A percentile compares a stretch with the other conserved stretches of the same genome.
phyloP scores from a whole-genome alignment of 2,888 invertebrate species.

The Xestia ashworthii region DNA sequence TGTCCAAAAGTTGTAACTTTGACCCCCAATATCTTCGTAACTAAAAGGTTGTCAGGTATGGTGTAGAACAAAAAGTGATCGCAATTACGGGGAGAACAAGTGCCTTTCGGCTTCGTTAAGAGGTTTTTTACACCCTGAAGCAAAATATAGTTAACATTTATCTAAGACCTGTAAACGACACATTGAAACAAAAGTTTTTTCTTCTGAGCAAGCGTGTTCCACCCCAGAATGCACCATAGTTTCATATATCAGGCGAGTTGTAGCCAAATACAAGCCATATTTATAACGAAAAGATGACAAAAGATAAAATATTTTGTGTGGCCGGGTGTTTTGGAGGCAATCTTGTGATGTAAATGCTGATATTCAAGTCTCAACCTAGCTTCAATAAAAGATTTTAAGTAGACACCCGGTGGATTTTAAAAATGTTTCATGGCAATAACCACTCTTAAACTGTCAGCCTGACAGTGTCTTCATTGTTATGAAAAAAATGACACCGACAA shows the following conservation, averaged over 20 bases:
- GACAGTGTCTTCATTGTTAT: background rate
- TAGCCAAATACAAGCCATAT: background rate
- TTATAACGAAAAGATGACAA: background rate
- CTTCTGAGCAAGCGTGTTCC: background rate
- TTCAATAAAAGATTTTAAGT: too few relatives aligned
- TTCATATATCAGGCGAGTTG: background rate
- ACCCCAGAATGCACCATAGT: background rate
- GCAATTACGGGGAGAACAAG: too few relatives aligned
- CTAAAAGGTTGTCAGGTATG: too few relatives aligned
- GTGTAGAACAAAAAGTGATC: too few relatives aligned
- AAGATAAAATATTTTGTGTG: background rate
- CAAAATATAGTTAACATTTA: background rate
- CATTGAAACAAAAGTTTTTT: background rate
- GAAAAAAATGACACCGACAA: too few relatives aligned
- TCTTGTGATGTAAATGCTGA: background rate
- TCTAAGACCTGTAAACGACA: background rate
- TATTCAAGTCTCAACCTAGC: too few relatives aligned
- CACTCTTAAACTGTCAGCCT: background rate
- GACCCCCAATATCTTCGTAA: too few relatives aligned
- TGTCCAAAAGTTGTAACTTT: too few relatives aligned
- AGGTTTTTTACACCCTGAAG: too few relatives aligned
- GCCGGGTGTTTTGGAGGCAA: background rate
- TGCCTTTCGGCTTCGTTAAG: too few relatives aligned
- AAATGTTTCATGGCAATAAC: background rate
- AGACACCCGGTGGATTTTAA: background rate